Percentiles rank a stretch among this genome's conserved stretches.
Conservation (phyloP, 2,888 invertebrate genomes). For the Aplocera efformata region DNA sequence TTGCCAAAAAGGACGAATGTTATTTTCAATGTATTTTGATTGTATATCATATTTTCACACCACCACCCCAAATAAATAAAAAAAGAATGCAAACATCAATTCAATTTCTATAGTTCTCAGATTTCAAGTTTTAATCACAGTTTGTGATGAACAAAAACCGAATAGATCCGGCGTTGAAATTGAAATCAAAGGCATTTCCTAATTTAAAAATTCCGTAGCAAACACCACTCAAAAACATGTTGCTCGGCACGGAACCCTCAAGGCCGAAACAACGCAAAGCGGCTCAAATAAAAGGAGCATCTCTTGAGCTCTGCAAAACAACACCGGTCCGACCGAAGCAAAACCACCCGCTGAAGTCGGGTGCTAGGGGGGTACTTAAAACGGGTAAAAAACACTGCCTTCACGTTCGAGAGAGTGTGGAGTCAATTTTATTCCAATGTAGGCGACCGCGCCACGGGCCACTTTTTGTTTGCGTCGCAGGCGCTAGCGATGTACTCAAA, state of each 20-base stretch:
- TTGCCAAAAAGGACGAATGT: too few species aligned
- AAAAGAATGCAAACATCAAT: neutral
- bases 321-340: slow-evolving; percentile 77
- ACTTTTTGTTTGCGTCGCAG: slow-evolving; percentile 78
- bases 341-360: slow-evolving; percentile 79
- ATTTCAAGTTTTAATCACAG: slow-evolving; percentile 38
- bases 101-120: neutral
- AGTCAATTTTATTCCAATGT: slow-evolving; percentile 81
- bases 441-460: slow-evolving; percentile 76
- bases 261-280: slow-evolving; percentile 72
- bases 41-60: too few species aligned
- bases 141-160: slow-evolving; percentile 1
- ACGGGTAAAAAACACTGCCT: slow-evolving; percentile 72
- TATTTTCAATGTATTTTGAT: too few species aligned
- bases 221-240: slow-evolving; percentile 75
- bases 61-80: too few species aligned
- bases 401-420: slow-evolving; percentile 79
- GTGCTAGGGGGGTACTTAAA: slow-evolving; percentile 54
- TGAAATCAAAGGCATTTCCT: slow-evolving; percentile 60
- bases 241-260: slow-evolving; percentile 66
- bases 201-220: slow-evolving; percentile 75
- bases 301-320: slow-evolving; percentile 80
- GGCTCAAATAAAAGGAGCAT: slow-evolving; percentile 77
- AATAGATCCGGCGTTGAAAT: slow-evolving; percentile 9
- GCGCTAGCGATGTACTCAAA: slow-evolving; percentile 77